A percentile compares a stretch with the other conserved stretches of the same genome.
Evolutionary conservation across 2,113 vertebrate species (phyloP).

Genomic region (Barbus barbus): DNA sequence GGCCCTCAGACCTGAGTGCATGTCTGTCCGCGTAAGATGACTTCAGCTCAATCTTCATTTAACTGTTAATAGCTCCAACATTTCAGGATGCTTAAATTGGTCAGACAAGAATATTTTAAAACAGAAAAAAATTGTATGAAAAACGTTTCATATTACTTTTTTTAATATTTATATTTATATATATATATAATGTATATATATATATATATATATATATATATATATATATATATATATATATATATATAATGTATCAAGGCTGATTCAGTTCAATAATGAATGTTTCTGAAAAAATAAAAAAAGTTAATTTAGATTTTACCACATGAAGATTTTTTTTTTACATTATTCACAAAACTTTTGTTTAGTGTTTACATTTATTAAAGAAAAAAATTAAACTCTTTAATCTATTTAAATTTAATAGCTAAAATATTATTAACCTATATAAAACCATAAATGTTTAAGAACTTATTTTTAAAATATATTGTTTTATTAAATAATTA

Average conservation of each 20-base stretch:
- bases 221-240: too few species aligned
- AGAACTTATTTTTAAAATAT: too few species aligned
- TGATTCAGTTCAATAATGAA: not conserved
- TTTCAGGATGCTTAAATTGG: not conserved
- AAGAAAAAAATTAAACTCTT: not conserved
- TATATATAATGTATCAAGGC: not conserved
- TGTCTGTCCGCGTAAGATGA: not conserved
- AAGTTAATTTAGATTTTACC: not conserved
- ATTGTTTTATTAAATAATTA: too few species aligned
- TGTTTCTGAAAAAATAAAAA: not conserved
- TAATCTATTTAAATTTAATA: not conserved
- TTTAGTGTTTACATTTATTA: not conserved
- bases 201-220: too few species aligned
- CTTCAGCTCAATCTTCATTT: not conserved
- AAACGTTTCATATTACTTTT: too few species aligned
- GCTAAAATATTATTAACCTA: not conserved
- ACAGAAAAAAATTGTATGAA: not conserved
- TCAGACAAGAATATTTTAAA: not conserved
- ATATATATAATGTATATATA: too few species aligned
- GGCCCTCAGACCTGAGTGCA: constrained; percentile 26
- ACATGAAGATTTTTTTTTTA: not conserved
- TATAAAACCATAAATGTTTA: too few species aligned
- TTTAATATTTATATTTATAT: too few species aligned
- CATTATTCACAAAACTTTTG: not conserved
- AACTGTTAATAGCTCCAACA: not conserved